Evolutionary conservation across 1,140 invertebrate genomes (phyloP), one percentile per base, ranked within the genome.

Genomic region (Littorina saxatilis): DNA sequence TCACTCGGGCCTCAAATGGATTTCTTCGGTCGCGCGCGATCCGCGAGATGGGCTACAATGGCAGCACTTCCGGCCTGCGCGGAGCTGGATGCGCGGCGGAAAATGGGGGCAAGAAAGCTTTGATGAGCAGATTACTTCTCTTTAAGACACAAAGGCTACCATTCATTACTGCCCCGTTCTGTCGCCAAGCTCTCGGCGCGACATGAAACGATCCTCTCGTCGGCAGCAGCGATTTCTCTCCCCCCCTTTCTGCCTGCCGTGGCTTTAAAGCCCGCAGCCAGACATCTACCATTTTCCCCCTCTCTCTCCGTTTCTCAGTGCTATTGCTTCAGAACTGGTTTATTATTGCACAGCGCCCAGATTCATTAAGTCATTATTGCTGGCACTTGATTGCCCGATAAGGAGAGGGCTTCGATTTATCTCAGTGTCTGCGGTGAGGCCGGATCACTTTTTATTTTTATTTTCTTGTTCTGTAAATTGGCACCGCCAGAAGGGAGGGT

Each of bases 351-450:
- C 27, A 5, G 47, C 68, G 29, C 52, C 58, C 80, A 68, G 80
- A 82, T 82, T 82, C 80, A 82, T 82, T 82, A 82, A 82, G 80
- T 82, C 74, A 77, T 82, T 82, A 82, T 82, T 77, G 72, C 58
- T 72, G 43, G 80, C 73, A 63, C 61, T 68, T 70, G 80, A 82
- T 82, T 77, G 80, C 61, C 63, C 61, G 80, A 82, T 82, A 82
- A 82, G 80, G 63, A 82, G 80, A 70, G n/a, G 47, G 37, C 80
- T 82, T 82, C 80, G 74, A 82, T 82, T 82, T 76, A 23, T 39
- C 76, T 13, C 43, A n/a, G 35, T 61, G 79, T 39, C 74, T 55
- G 29, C 80, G 32, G 70, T 66, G n/a, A n/a, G n/a, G n/a, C 70
- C 68, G 55, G 74, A 68, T 82, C 80, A 75, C 52, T 63, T 75